Evolutionary conservation across 2,113 vertebrate species (phyloP).

Genomic region (Phainopepla nitens): DNA sequence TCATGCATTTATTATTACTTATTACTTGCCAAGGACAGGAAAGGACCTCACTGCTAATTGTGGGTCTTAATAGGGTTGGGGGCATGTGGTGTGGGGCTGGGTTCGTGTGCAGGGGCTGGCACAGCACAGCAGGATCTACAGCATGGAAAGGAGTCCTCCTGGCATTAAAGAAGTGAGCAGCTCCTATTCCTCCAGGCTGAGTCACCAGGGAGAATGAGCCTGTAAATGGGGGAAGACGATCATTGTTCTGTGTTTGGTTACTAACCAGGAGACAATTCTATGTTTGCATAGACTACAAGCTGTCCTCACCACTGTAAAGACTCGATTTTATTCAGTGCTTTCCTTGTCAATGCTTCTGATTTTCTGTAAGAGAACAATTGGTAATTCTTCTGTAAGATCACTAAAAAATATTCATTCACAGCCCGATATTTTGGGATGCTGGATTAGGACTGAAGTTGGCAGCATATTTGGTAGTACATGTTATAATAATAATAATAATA

Average conservation of each 20-base stretch:
- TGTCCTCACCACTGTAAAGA: not conserved
- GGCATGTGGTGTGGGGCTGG: not conserved
- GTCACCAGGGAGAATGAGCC: not conserved
- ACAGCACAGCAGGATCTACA: not conserved
- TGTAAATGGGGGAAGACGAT: not conserved
- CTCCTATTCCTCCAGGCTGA: not conserved
- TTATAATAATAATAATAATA: not conserved
- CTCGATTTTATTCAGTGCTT: not conserved
- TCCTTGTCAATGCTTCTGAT: not conserved
- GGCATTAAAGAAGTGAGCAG: not conserved
- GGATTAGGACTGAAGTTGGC: not conserved
- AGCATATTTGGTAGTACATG: not conserved
- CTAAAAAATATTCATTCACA: not conserved
- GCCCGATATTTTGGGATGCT: not conserved
- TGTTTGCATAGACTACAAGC: not conserved
- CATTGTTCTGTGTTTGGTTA: not conserved
- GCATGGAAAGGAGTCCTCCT: not conserved
- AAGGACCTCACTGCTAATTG: not conserved
- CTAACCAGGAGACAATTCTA: not conserved
- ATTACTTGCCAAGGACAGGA: not conserved
- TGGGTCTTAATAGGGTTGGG: rapidly evolving
- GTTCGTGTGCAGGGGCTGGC: not conserved
- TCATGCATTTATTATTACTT: not conserved
- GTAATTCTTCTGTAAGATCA: not conserved
- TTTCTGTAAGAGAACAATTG: not conserved